Evolutionary conservation across 2,888 invertebrate genomes (phyloP).

Genomic region (Tenthredo livida): DNA sequence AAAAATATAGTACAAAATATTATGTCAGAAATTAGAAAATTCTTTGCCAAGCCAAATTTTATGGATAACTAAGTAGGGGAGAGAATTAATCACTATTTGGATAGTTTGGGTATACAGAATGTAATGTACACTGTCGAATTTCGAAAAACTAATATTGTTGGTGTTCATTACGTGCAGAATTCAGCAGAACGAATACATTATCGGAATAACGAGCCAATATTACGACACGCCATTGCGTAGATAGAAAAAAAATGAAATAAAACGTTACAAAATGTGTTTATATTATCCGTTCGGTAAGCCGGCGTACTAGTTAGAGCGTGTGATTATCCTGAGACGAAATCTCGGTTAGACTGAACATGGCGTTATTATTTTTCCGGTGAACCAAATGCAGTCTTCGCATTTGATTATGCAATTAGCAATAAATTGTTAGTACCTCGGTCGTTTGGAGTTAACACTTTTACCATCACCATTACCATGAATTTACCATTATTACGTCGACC

Average conservation of each 20-base stretch:
- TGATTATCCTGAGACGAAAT: neutral
- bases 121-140: neutral
- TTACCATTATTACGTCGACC: neutral
- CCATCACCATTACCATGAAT: neutral
- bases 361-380: neutral
- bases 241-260: too few species aligned
- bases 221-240: neutral
- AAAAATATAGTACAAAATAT: neutral
- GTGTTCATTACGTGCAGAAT: neutral
- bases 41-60: neutral
- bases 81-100: neutral
- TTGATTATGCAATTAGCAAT: neutral
- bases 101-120: neutral
- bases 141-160: neutral
- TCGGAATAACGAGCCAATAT: neutral
- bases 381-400: neutral
- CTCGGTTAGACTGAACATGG: neutral
- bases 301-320: neutral
- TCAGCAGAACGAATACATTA: neutral
- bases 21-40: neutral
- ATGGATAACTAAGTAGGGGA: neutral
- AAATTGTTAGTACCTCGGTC: neutral
- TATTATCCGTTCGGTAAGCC: neutral
- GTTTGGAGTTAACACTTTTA: neutral
- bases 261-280: neutral